Conservation (phyloP, 2,888 invertebrate species). For the Amblyjoppa fuscipennis region DNA sequence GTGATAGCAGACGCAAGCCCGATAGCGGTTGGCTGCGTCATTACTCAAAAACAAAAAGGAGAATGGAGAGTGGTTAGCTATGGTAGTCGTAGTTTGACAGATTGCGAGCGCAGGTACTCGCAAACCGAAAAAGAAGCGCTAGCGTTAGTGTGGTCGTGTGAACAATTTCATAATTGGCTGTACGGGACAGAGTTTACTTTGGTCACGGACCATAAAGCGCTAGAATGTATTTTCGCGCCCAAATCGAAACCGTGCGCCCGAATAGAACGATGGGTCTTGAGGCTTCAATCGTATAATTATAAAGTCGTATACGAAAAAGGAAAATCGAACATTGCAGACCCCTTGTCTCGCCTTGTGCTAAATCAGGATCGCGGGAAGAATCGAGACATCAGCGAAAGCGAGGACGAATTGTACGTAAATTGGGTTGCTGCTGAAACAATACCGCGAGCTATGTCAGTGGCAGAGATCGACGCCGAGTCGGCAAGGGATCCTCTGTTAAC, state of each 20-base stretch:
- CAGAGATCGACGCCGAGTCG: constrained; percentile 59
- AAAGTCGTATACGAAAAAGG: constrained; percentile 73
- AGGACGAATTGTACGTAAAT: constrained; percentile 50
- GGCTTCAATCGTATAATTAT: constrained; percentile 76
- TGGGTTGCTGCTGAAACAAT: constrained; percentile 30
- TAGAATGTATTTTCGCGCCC: constrained; percentile 73
- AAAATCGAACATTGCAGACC: constrained; percentile 75
- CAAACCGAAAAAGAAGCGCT: constrained; percentile 73
- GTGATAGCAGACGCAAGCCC: constrained; percentile 81
- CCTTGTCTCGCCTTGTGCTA: constrained; percentile 72
- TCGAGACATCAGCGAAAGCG: constrained; percentile 24
- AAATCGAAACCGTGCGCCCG: constrained; percentile 65
- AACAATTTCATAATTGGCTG: constrained; percentile 80
- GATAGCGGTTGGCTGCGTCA: constrained; percentile 77
- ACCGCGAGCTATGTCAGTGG: constrained; percentile 44
- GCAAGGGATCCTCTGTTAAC: constrained; percentile 49
- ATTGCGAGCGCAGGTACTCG: constrained; percentile 76
- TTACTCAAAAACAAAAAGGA: constrained; percentile 74
- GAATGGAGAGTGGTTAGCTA: constrained; percentile 80
- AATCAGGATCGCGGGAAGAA: background rate
- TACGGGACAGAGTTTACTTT: constrained; percentile 81
- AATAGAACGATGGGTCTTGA: constrained; percentile 75
- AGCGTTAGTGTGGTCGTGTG: constrained; percentile 69
- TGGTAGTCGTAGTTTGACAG: constrained; percentile 81
- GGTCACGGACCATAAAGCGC: constrained; percentile 74